Evolutionary conservation across 2,113 vertebrate species (phyloP), one percentile per base, ranked within the genome.

Genomic region (Stegastes partitus): DNA sequence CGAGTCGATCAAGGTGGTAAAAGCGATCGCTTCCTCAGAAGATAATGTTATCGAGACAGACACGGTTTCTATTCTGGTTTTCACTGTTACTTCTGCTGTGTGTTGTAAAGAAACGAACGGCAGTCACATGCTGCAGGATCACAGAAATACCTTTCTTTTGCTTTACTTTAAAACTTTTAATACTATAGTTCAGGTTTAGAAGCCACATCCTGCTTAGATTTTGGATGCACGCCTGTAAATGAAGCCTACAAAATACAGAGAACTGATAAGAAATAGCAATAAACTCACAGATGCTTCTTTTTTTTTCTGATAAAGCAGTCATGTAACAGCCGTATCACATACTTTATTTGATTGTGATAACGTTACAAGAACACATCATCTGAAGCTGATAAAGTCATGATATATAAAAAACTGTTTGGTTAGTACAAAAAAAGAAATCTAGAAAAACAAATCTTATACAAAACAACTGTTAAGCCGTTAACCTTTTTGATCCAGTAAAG

Each of bases 1-100:
- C 26, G 9, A 7, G 3, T 18, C 21, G n/a, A 19, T 55, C 7
- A 1, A 42, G 3, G 3, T 1, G 16, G 1, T 55, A 12, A 69
- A 64, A 15, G 49, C 11, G 0, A 51, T 26, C 23, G 23, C 11
- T 66, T 81, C 68, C 50, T 57, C 14, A 12, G 19, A 22, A 28
- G 16, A 4, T 19, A 8, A 26, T 49, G 16, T 16, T 9, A 15
- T 21, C 9, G 18, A 0, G 11, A 45, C 0, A 28, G n/a, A 44
- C 47, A 19, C 2, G 21, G 26, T 56, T 39, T 61, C 42, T 31
- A 0, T 57, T 62, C 22, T 69, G 18, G 15, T 2, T 74, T 37
- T 62, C 5, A 18, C 1, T 42, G 1, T 54, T 54, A 25, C 47
- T 61, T 59, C 50, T 58, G 8, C 11, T 18, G 39, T 42, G 3